A percentile compares a stretch with the other conserved stretches of the same genome.
These are phyloP conservation scores for Monochamus saltuarius DNA, from an alignment of 1,140 invertebrate species.

Conservation along the genomic window DNA sequence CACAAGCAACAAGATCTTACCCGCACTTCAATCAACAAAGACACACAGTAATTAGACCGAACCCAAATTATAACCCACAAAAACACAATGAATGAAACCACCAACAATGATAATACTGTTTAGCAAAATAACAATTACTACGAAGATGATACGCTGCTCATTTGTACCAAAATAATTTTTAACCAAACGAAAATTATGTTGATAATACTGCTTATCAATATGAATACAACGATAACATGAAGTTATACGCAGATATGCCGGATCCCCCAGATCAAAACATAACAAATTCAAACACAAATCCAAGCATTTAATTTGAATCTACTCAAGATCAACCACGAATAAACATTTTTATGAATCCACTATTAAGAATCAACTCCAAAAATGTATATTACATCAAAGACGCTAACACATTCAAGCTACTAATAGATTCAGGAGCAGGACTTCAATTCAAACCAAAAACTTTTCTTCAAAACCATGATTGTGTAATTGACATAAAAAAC, in stretches of 20 bases:
- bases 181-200: not conserved
- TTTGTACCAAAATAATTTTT: not conserved
- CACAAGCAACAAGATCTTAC: not conserved
- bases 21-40: constrained; percentile 5
- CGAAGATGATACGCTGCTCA: not conserved
- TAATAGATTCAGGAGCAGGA: constrained; percentile 21
- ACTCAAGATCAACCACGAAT: not conserved
- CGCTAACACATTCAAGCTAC: constrained; percentile 12
- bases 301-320: not conserved
- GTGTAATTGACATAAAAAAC: too few relatives aligned
- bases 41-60: not conserved
- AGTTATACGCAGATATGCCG: not conserved
- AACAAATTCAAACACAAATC: not conserved
- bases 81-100: constrained; percentile 8
- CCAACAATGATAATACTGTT: too few relatives aligned
- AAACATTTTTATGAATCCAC: not conserved
- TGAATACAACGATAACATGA: not conserved
- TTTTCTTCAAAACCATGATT: too few relatives aligned
- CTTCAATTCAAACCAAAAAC: constrained; percentile 23
- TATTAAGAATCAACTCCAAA: constrained; percentile 13
- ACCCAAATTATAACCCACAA: not conserved
- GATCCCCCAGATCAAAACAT: too few relatives aligned
- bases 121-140: too few relatives aligned
- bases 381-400: constrained; percentile 27
- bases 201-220: not conserved